phyloP scores from a whole-genome alignment of 1,140 invertebrate species.

The Penaeus japonicus region DNA sequence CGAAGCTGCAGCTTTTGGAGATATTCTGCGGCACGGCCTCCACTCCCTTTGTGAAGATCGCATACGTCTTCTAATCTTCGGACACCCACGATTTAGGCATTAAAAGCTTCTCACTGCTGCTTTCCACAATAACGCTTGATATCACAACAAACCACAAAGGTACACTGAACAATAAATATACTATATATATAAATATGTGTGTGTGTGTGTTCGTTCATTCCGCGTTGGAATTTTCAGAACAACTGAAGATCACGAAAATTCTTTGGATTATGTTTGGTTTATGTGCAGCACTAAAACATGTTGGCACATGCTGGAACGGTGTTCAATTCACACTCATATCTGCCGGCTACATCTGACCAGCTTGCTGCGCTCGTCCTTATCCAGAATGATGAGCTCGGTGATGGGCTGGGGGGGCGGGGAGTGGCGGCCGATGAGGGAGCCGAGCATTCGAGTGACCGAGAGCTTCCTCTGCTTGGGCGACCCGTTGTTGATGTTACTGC shows the following conservation, averaged over 20 bases:
- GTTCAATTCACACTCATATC: not conserved
- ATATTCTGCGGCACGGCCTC: no score
- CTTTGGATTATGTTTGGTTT: conserved; percentile 9
- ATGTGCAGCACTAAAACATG: not conserved
- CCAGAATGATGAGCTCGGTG: conserved; percentile 59
- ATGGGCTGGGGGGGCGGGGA: conserved; percentile 60
- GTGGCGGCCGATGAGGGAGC: conserved; percentile 74
- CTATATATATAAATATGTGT: no score
- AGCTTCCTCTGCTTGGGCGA: conserved; percentile 71
- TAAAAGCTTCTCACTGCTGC: no score
- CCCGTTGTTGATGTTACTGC: conserved; percentile 60
- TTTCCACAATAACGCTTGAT: no score
- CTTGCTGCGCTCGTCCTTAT: conserved; percentile 49
- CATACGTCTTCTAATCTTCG: no score
- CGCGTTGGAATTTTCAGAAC: no score
- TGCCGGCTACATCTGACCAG: conserved; percentile 44
- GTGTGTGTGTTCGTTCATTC: no score
- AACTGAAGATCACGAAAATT: not conserved
- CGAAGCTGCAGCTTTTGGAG: no score
- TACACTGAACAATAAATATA: no score
- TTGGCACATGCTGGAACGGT: not conserved
- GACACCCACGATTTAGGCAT: no score
- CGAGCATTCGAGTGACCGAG: conserved; percentile 80
- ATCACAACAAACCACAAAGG: no score
- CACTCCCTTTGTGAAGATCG: no score